Evolutionary conservation across 1,140 invertebrate species (phyloP).

Genomic region (Ooceraea biroi): DNA sequence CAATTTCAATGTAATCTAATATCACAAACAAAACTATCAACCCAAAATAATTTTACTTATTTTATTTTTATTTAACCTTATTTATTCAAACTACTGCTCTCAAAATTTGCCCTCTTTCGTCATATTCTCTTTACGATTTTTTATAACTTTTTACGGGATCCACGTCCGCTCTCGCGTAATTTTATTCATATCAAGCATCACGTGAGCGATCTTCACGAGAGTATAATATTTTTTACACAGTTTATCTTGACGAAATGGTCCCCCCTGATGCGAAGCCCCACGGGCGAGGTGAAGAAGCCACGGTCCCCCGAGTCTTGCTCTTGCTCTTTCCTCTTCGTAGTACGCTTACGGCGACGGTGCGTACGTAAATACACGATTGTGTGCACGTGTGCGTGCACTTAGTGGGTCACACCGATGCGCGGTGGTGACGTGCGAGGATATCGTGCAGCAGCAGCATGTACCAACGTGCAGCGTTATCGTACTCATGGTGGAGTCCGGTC

Average conservation of each 20-base stretch:
- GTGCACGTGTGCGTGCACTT: constrained; percentile 29
- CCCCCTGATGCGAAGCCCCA: neutral
- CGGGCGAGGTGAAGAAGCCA: neutral
- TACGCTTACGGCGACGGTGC: neutral
- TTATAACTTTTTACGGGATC: neutral
- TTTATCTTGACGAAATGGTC: constrained; percentile 9
- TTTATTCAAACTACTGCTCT: too few species aligned
- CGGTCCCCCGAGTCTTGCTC: neutral
- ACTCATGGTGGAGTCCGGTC: constrained; percentile 64
- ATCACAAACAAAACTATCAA: too few species aligned
- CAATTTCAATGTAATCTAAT: too few species aligned
- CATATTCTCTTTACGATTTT: neutral
- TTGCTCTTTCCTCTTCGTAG: neutral
- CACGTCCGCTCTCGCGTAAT: neutral
- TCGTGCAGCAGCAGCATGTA: constrained; percentile 38
- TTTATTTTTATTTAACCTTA: too few species aligned
- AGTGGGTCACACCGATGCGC: constrained; percentile 71
- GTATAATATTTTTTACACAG: neutral
- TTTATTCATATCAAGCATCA: neutral
- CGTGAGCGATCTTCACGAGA: neutral
- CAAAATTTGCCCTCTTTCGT: too few species aligned
- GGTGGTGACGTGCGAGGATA: constrained; percentile 52
- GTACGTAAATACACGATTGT: neutral
- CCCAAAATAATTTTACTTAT: too few species aligned
- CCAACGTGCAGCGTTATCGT: constrained; percentile 71